These are phyloP conservation scores for Cetoscarus ocellatus DNA, from an alignment of 2,797 vertebrate species.

Conservation along the genomic window DNA sequence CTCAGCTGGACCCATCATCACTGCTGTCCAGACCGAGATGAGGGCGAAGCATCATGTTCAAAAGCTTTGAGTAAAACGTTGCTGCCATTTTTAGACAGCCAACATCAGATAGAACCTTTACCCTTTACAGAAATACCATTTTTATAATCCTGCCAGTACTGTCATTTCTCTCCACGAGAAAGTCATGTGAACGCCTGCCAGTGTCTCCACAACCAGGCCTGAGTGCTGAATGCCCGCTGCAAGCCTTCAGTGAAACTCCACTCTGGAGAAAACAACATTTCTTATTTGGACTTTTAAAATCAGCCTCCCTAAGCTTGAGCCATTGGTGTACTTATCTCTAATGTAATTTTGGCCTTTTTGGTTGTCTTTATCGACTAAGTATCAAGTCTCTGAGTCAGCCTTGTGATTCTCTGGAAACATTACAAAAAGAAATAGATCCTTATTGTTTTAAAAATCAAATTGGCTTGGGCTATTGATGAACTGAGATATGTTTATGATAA, in stretches of 20 bases:
- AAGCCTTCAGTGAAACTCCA: not conserved
- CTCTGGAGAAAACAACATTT: too few relatives aligned
- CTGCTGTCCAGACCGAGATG: not conserved
- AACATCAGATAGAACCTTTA: conserved; percentile 30
- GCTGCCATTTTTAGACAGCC: conserved; percentile 29
- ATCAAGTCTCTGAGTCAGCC: not conserved
- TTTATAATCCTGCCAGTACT: conserved; percentile 26
- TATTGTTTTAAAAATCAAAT: not conserved
- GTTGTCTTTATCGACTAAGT: not conserved
- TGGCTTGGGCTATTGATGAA: not conserved
- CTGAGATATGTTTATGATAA: not conserved
- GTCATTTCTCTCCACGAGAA: conserved; percentile 26
- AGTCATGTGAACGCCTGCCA: conserved; percentile 3
- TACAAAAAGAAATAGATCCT: not conserved
- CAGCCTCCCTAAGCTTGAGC: not conserved
- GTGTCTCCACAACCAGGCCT: not conserved
- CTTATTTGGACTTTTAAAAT: not conserved
- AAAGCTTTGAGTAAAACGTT: conserved; percentile 8
- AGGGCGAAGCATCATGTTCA: conserved; percentile 22
- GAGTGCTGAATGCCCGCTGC: not conserved
- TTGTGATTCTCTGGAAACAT: not conserved
- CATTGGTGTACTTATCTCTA: not conserved
- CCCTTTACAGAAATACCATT: conserved; percentile 33
- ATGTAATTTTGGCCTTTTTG: not conserved
- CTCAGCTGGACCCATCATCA: conserved; percentile 8